These are phyloP conservation scores for Spea hammondii DNA, from an alignment of 2,797 vertebrate genomes.

Conservation along the genomic window DNA sequence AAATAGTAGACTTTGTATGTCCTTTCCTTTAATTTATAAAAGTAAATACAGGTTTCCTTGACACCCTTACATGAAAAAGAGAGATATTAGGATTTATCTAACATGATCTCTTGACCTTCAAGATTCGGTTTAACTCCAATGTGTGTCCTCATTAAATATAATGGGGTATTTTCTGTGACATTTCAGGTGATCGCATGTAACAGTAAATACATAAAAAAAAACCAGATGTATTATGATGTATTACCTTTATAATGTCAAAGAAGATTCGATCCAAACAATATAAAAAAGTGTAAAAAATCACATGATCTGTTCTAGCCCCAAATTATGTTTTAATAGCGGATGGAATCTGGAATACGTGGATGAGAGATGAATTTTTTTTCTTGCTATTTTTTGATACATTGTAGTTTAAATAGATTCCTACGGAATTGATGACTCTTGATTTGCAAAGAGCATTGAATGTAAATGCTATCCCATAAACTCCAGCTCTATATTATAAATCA, in stretches of 20 bases:
- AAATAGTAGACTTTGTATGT: conserved; percentile 26
- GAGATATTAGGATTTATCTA: conserved; percentile 15
- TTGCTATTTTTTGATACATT: conserved; percentile 14
- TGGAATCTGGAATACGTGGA: conserved; percentile 44
- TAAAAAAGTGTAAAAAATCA: conserved; percentile 20
- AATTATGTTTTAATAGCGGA: conserved; percentile 29
- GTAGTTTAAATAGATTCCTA: conserved; percentile 21
- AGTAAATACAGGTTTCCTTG: conserved; percentile 15
- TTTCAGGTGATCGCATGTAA: conserved; percentile 34
- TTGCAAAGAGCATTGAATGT: background rate
- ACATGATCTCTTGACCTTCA: conserved; percentile 16
- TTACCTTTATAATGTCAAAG: conserved; percentile 37
- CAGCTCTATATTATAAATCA: conserved; percentile 25
- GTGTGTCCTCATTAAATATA: conserved; percentile 33
- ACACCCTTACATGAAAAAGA: conserved; percentile 19
- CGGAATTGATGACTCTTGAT: conserved; percentile 15
- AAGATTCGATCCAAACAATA: conserved; percentile 28
- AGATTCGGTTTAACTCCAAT: conserved; percentile 13
- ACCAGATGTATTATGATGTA: conserved; percentile 5
- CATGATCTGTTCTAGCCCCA: conserved; percentile 45
- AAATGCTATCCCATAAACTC: conserved; percentile 1
- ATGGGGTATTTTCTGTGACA: conserved; percentile 33
- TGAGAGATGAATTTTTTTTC: conserved; percentile 11
- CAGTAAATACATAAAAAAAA: conserved; percentile 14
- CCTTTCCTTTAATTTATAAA: conserved; percentile 37